Evolutionary conservation across 2,113 vertebrate genomes (phyloP).

Genomic region (Lucifuga dentata): DNA sequence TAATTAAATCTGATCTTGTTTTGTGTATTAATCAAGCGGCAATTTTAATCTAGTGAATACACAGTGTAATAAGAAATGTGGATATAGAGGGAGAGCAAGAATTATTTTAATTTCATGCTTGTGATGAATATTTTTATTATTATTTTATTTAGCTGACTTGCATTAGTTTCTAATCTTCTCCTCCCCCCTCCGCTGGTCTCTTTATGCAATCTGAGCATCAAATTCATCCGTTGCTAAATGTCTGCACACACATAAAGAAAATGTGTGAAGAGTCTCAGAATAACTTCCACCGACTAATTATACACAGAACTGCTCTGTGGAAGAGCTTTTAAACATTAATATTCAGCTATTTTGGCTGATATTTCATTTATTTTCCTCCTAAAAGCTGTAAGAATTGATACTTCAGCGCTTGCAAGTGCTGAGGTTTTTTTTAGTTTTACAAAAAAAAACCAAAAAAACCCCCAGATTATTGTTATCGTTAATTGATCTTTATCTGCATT

Average conservation of each 20-base stretch:
- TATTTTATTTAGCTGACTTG: slow-evolving; percentile 80
- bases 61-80: slow-evolving; percentile 78
- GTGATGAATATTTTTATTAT: slow-evolving; percentile 72
- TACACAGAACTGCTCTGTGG: slow-evolving; percentile 48
- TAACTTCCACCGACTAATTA: slow-evolving; percentile 67
- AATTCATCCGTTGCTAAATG: slow-evolving; percentile 53
- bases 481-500: slow-evolving; percentile 28
- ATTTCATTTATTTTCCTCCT: slow-evolving; percentile 19
- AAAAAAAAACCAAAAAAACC: no score
- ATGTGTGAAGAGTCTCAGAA: slow-evolving; percentile 50
- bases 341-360: slow-evolving; percentile 26
- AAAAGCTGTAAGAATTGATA: not conserved
- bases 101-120: slow-evolving; percentile 86
- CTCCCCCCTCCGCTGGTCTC: not conserved
- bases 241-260: slow-evolving; percentile 64
- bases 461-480: no score
- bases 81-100: slow-evolving; percentile 74
- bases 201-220: slow-evolving; percentile 76
- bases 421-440: no score
- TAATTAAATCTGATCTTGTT: slow-evolving; percentile 89
- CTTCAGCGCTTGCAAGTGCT: no score
- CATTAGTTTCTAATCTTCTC: slow-evolving; percentile 75
- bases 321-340: slow-evolving; percentile 9
- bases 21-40: slow-evolving; percentile 86
- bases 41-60: slow-evolving; percentile 87